Conservation (phyloP, 2,797 vertebrate genomes). For the Tokudaia tokunoshimensis region DNA sequence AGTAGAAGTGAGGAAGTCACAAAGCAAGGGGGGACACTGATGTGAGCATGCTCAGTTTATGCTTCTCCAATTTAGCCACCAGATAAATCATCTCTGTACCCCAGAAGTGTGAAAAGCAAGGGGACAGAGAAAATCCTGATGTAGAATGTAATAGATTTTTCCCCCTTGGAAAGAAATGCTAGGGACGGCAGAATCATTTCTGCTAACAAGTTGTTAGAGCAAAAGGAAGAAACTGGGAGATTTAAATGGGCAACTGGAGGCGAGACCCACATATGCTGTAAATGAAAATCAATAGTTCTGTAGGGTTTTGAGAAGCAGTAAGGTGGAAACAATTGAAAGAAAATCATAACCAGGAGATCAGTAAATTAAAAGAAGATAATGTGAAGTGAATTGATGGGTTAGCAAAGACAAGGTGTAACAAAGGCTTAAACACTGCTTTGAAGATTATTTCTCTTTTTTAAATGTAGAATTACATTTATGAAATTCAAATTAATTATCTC, state of each 20-base stretch:
- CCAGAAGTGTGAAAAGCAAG: slow-evolving; percentile 7
- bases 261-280: slow-evolving; percentile 6
- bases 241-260: not conserved
- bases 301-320: not conserved
- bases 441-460: not conserved
- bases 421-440: not conserved
- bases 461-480: not conserved
- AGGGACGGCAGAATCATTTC: slow-evolving; percentile 14
- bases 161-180: slow-evolving; percentile 17
- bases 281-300: slow-evolving; percentile 38
- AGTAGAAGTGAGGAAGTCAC: not conserved
- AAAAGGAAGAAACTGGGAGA: not conserved
- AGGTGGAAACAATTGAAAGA: slow-evolving; percentile 32
- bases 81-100: slow-evolving; percentile 24
- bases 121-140: slow-evolving; percentile 3
- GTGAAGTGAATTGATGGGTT: not conserved
- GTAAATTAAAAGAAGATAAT: not conserved
- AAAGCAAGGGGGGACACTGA: not conserved
- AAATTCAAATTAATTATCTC: not conserved
- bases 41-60: not conserved
- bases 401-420: not conserved
- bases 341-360: not conserved
- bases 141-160: slow-evolving; percentile 19
- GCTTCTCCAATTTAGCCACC: slow-evolving; percentile 26
- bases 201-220: not conserved